Conservation (phyloP, 2,797 vertebrate species). For the Saxicola maurus region DNA sequence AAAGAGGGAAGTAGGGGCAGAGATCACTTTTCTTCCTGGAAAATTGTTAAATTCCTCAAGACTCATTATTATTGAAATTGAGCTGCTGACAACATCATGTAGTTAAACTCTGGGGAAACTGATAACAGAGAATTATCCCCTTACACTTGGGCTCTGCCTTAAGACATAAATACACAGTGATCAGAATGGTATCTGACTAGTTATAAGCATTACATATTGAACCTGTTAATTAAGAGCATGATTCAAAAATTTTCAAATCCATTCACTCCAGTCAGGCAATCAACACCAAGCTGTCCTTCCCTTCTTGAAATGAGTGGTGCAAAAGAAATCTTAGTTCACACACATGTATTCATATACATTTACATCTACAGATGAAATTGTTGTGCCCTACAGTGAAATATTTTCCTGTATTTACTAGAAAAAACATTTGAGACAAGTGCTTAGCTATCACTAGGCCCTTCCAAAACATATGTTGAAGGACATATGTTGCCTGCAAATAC, state of each 20-base stretch:
- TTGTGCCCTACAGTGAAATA: neutral
- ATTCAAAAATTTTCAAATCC: neutral
- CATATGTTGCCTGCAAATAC: neutral
- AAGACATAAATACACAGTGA: neutral
- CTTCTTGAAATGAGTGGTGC: fast-evolving
- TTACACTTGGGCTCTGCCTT: neutral
- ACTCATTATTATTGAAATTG: neutral
- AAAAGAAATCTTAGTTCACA: neutral
- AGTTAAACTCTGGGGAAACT: neutral
- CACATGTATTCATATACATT: neutral
- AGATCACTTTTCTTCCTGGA: neutral
- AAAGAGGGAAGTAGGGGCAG: neutral
- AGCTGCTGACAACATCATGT: neutral
- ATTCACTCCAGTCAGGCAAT: neutral
- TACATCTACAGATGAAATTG: neutral
- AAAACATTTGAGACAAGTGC: neutral
- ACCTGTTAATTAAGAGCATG: neutral
- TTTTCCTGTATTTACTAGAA: neutral
- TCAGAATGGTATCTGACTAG: neutral
- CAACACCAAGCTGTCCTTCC: neutral
- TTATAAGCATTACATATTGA: neutral
- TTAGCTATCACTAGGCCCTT: neutral
- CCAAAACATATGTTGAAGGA: neutral
- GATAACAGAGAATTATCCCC: neutral
- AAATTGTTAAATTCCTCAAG: neutral